These are phyloP conservation scores for Trypoxylon attenuatum DNA, from an alignment of 2,888 invertebrate genomes.

Conservation along the genomic window DNA sequence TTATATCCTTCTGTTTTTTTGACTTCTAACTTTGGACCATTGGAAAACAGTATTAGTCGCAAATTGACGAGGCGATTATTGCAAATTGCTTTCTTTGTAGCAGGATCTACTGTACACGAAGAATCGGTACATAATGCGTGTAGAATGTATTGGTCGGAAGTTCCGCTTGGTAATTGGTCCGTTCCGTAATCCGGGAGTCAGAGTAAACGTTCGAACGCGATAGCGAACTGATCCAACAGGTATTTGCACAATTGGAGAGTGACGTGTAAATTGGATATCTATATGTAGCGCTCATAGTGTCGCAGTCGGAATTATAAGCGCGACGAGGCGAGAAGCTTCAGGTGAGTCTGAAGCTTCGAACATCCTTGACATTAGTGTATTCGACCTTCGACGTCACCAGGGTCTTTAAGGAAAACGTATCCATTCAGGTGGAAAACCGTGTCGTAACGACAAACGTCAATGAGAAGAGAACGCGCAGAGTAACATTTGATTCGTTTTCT, in stretches of 20 bases:
- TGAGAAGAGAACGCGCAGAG: too few species aligned
- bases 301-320: conserved; percentile 36
- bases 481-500: too few species aligned
- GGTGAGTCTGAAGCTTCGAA: conserved; percentile 4
- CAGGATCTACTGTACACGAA: too few species aligned
- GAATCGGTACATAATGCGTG: too few species aligned
- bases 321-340: conserved; percentile 5
- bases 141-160: too few species aligned
- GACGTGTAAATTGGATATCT: conserved; percentile 31
- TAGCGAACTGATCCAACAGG: conserved; percentile 9
- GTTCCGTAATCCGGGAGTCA: neutral
- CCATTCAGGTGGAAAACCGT: conserved; percentile 12
- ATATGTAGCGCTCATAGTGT: conserved; percentile 9
- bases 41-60: too few species aligned
- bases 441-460: conserved; percentile 8
- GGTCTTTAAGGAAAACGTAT: conserved; percentile 24
- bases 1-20: too few species aligned
- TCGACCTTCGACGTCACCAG: conserved; percentile 50
- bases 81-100: neutral
- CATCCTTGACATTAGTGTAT: conserved; percentile 58
- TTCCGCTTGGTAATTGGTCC: too few species aligned
- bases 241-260: conserved; percentile 32
- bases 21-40: too few species aligned
- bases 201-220: neutral
- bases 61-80: neutral